Conservation (phyloP, 2,888 invertebrate species). For the Eudemis profundana region DNA sequence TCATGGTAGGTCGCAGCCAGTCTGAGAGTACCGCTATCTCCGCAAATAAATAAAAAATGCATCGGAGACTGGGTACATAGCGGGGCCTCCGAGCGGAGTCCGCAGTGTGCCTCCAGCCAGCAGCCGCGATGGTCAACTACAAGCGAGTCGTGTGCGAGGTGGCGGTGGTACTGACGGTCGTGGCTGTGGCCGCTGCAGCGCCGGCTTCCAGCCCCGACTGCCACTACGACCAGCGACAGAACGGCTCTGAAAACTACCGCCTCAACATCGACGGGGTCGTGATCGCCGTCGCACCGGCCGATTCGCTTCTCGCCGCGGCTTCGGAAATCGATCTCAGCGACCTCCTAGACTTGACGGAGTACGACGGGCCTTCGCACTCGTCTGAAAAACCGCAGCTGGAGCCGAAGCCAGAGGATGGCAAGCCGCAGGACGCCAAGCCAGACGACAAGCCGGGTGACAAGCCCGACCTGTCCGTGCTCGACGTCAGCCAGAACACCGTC, state of each 20-base stretch:
- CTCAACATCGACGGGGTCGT: slow-evolving; percentile 89
- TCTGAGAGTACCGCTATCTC: slow-evolving; percentile 81
- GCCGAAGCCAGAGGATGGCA: slow-evolving; percentile 42
- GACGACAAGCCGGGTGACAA: slow-evolving; percentile 46
- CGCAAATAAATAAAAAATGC: slow-evolving; percentile 84
- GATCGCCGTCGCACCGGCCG: slow-evolving; percentile 87
- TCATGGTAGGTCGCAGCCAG: slow-evolving; percentile 52
- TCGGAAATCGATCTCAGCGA: slow-evolving; percentile 76
- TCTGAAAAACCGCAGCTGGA: slow-evolving; percentile 51
- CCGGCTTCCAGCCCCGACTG: slow-evolving; percentile 59
- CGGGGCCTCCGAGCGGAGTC: slow-evolving; percentile 64
- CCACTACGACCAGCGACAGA: slow-evolving; percentile 90
- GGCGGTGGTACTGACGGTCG: slow-evolving; percentile 58
- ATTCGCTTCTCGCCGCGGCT: slow-evolving; percentile 84
- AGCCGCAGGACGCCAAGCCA: slow-evolving; percentile 48
- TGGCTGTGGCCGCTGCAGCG: slow-evolving; percentile 56
- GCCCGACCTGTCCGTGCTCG: slow-evolving; percentile 46
- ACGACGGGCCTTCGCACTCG: slow-evolving; percentile 56
- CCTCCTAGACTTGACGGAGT: slow-evolving; percentile 67
- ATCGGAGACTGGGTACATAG: slow-evolving; percentile 76
- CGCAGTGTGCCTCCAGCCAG: slow-evolving; percentile 69
- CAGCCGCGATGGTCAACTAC: slow-evolving; percentile 81
- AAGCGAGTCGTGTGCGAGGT: slow-evolving; percentile 75
- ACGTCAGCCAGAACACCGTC: slow-evolving; percentile 60
- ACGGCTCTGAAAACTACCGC: slow-evolving; percentile 90